phyloP scores from a whole-genome alignment of 2,888 invertebrate genomes.

The Chesias legatella region DNA sequence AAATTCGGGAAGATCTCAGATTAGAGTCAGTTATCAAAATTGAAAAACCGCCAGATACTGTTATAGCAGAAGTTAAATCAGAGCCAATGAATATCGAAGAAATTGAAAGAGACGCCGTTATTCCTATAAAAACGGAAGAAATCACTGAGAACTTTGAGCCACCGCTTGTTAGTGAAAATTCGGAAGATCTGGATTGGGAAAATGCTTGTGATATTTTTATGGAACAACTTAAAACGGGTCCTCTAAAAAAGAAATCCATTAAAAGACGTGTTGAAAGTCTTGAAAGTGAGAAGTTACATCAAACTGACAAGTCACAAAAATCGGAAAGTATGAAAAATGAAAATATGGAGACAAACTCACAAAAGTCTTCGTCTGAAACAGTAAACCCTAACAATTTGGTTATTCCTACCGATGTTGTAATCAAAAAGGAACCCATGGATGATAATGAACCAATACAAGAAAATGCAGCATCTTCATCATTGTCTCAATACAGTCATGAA shows the following conservation, averaged over 20 bases:
- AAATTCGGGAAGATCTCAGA: constrained; percentile 68
- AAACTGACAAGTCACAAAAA: constrained; percentile 25
- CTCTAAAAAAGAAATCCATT: constrained; percentile 78
- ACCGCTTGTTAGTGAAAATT: constrained; percentile 22
- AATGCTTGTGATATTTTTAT: constrained; percentile 89
- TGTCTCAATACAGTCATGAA: constrained; percentile 28
- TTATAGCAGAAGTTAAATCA: constrained; percentile 82
- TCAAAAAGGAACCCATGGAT: constrained; percentile 65
- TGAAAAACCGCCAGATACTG: constrained; percentile 77
- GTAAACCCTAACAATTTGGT: constrained; percentile 11
- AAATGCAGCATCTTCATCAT: constrained; percentile 18
- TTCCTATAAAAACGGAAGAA: constrained; percentile 63
- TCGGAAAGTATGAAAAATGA: too few species aligned
- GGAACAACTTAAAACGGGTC: constrained; percentile 84
- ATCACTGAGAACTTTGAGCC: constrained; percentile 44
- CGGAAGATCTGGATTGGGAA: constrained; percentile 80
- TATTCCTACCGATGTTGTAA: constrained; percentile 26
- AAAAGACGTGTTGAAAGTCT: constrained; percentile 69
- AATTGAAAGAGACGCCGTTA: constrained; percentile 80
- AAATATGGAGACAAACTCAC: constrained; percentile 16
- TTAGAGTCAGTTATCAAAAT: constrained; percentile 81
- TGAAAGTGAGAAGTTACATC: constrained; percentile 40
- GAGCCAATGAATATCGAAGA: constrained; percentile 85
- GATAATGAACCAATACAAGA: constrained; percentile 47
- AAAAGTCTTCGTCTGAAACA: constrained; percentile 21